Base-by-base conservation (phyloP, 2,888 invertebrate species). In the Andrena praecox region DNA sequence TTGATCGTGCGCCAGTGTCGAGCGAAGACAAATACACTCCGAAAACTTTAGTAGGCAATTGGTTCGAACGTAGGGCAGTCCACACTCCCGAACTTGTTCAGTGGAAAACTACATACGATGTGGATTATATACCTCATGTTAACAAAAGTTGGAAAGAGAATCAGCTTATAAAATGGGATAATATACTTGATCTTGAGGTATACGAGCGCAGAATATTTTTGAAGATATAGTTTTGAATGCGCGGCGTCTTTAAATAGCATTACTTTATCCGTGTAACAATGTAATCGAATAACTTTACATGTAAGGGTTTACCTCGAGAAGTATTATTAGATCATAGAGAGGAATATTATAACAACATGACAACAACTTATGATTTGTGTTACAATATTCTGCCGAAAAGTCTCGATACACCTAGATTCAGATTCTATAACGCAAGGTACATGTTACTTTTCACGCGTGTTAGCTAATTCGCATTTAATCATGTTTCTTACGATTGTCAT, bases 341-440 rank as follows among this genome's bases (percentile, higher is more conserved):
- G 5, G 72, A 87, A 5, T 95, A 95, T 89, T 93, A 93, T 3
- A 95, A 92, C 42, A 94, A 96, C 91, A 95, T 94, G 90, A 94
- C 95, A 10, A 94, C 95, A 0, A 94, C 93, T 0, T 95, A 94
- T 82, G 95, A 96, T 89, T 90, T 96, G 10, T 95, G 94, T 5
- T 96, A 95, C 91, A 94, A 95, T 87, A 95, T 95, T 85, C 92
- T 95, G 62, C 95, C 95, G 0, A 95, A 94, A 70, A n/a, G n/a
- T 54, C 85, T 94, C 27, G 42, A 73, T 5, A 56, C 6, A n/a
- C 72, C 60, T 67, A 75, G 8, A 62, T 31, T 50, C 84, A 94
- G 94, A 4, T 91, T 93, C 85, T 95, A 94, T 89, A 94, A 93
- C 86, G 93, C 93, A 80, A 91, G 94, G 88, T 93, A 93, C 24